phyloP scores from a whole-genome alignment of 2,113 vertebrate species.

The Rhynchopsitta pachyrhyncha region DNA sequence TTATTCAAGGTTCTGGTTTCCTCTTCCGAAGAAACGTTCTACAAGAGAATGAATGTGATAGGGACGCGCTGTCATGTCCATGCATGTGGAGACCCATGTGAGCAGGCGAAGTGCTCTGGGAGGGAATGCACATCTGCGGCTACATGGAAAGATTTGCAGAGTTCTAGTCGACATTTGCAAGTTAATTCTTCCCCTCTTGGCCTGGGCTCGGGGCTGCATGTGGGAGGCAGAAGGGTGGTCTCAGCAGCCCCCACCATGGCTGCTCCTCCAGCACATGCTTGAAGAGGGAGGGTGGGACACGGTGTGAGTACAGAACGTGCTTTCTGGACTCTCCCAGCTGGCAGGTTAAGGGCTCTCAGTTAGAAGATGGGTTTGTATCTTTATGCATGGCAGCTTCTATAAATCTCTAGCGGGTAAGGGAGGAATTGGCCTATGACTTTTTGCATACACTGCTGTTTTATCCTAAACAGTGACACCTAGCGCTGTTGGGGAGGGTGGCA shows the following conservation, averaged over 20 bases:
- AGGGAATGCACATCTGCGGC: fast-evolving
- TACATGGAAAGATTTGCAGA: not conserved
- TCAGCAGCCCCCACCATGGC: fast-evolving
- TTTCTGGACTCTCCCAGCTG: not conserved
- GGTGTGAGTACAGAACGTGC: fast-evolving
- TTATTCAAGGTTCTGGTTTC: not conserved
- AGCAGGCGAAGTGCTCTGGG: not conserved
- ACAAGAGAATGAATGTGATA: not conserved
- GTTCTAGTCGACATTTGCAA: not conserved
- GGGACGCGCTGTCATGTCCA: fast-evolving
- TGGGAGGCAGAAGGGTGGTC: not conserved
- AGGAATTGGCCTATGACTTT: not conserved
- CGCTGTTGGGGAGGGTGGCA: not conserved
- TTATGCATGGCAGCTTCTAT: fast-evolving
- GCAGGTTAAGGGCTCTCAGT: not conserved
- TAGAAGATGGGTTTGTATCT: too few relatives aligned
- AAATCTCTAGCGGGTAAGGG: fast-evolving
- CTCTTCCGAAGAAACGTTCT: not conserved
- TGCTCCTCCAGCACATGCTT: not conserved
- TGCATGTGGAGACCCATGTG: not conserved
- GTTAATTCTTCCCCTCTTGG: not conserved
- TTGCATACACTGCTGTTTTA: fast-evolving
- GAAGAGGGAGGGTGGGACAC: not conserved
- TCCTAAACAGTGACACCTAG: not conserved
- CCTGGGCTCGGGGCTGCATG: fast-evolving